Conservation (phyloP, 2,113 vertebrate species). For the Actenoides hombroni region DNA sequence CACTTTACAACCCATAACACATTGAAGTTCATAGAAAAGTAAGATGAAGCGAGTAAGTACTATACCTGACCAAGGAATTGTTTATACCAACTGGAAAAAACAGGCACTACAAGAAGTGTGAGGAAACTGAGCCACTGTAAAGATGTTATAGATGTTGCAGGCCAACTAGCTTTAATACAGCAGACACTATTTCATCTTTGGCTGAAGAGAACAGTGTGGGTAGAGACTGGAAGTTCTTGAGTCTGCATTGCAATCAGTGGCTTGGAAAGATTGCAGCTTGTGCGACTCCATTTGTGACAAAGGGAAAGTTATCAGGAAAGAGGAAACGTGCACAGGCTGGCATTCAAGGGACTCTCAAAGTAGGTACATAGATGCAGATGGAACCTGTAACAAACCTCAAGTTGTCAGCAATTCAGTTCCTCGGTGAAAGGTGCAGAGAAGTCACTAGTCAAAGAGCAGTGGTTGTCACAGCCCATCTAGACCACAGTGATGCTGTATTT, state of each 20-base stretch:
- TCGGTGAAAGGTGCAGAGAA: neutral
- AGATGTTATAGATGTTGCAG: neutral
- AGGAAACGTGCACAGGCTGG: neutral
- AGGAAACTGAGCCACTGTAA: neutral
- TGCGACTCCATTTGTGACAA: neutral
- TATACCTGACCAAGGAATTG: neutral
- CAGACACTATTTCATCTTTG: neutral
- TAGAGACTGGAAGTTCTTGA: neutral
- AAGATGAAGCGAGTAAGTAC: neutral
- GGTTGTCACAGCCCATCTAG: neutral
- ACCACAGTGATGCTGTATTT: neutral
- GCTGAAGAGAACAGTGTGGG: neutral
- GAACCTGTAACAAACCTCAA: neutral
- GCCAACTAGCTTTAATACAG: neutral
- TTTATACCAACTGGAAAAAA: neutral
- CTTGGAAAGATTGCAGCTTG: neutral
- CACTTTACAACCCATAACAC: too few species aligned
- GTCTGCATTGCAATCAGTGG: neutral
- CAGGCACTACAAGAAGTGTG: neutral
- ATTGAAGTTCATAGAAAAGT: neutral
- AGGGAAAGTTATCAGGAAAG: neutral
- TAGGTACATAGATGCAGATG: neutral
- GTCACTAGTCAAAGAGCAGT: neutral
- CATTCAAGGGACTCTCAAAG: neutral
- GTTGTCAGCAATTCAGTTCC: accelerated